phyloP scores from a whole-genome alignment of 2,797 vertebrate species.

The Tarsius wallacei region DNA sequence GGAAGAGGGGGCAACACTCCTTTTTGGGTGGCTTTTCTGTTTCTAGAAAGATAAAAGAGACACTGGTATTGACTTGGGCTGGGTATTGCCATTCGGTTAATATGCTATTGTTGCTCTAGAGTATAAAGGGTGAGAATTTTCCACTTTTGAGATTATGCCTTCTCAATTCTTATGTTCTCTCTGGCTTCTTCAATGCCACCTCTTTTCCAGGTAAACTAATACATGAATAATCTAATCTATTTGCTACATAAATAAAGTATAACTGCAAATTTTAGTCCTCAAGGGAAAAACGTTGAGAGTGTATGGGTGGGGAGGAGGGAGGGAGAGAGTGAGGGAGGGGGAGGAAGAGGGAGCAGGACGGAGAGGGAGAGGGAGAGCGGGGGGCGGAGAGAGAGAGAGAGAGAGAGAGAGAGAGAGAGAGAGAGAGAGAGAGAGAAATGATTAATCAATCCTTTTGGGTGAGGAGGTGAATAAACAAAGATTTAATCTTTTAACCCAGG shows the following conservation, averaged over 20 bases:
- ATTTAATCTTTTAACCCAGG: constrained; percentile 12
- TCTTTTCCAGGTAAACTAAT: neutral
- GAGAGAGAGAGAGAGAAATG: neutral
- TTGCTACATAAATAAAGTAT: constrained; percentile 39
- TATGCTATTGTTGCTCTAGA: neutral
- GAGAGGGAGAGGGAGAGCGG: neutral
- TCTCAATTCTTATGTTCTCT: constrained; percentile 35
- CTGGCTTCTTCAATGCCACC: neutral
- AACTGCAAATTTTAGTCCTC: neutral
- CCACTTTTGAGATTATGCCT: neutral
- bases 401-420: neutral
- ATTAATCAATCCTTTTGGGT: constrained; percentile 9
- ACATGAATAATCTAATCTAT: constrained; percentile 2
- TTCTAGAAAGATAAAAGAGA: neutral
- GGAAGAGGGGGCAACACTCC: neutral
- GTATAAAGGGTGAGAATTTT: neutral
- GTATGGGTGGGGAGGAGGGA: neutral
- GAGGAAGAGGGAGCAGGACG: neutral
- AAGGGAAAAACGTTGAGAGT: neutral
- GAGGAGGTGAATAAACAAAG: neutral
- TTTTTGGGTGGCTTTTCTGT: neutral
- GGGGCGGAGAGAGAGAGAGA: neutral
- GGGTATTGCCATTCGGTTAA: neutral
- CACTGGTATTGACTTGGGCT: neutral
- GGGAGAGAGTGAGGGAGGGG: neutral